Conservation (phyloP, 2,113 vertebrate genomes). For the Eudyptes chrysolophus region DNA sequence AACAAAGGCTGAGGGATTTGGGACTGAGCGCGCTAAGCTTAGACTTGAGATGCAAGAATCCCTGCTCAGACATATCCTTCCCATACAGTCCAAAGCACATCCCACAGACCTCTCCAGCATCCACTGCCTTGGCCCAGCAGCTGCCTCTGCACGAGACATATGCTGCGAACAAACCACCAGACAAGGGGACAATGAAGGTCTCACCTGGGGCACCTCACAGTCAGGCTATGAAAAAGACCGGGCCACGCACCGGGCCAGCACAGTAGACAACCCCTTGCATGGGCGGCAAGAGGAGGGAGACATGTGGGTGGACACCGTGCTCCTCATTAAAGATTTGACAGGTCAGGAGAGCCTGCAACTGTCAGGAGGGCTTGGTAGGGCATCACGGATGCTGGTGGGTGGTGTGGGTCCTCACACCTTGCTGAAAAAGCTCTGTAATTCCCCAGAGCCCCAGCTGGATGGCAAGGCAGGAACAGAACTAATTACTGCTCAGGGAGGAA, state of each 20-base stretch:
- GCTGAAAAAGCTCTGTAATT: not conserved
- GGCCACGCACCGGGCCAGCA: accelerated
- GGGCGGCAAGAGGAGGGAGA: not conserved
- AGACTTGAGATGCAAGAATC: not conserved
- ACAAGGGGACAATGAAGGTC: accelerated
- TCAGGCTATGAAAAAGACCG: not conserved
- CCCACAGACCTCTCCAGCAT: not conserved
- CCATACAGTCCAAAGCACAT: not conserved
- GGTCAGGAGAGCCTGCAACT: not conserved
- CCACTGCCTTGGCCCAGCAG: not conserved
- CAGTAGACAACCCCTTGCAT: not conserved
- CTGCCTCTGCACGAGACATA: accelerated
- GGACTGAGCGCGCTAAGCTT: not conserved
- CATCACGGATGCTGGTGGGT: accelerated
- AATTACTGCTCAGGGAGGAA: not conserved
- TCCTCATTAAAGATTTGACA: not conserved
- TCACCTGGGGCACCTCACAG: not conserved
- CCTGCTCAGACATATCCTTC: not conserved
- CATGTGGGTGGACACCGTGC: accelerated
- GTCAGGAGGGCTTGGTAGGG: not conserved
- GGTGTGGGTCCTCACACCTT: not conserved
- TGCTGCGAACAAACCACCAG: not conserved
- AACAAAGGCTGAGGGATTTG: not conserved
- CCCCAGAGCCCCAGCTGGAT: not conserved
- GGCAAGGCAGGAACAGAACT: not conserved